A percentile compares a stretch with the other conserved stretches of the same genome.
Conservation (phyloP, 2,797 vertebrate species). For the Lepus oiostolus region DNA sequence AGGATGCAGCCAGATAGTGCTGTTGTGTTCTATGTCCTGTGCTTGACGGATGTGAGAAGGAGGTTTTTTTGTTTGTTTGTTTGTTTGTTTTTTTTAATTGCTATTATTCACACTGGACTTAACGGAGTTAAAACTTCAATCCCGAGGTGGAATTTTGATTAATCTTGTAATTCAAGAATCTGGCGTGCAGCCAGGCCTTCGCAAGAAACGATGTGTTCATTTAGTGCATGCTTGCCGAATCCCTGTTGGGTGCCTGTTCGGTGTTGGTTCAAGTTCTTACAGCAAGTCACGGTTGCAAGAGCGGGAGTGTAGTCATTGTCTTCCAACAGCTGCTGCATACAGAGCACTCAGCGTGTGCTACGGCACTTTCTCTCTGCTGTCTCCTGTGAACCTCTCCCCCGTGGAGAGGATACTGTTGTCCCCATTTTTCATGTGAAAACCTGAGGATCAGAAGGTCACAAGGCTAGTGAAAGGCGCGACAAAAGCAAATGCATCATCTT, state of each 20-base stretch:
- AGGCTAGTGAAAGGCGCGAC: neutral
- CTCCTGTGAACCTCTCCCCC: neutral
- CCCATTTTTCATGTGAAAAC: constrained; percentile 4
- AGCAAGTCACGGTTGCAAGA: neutral
- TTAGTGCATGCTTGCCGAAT: neutral
- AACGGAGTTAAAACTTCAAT: constrained; percentile 53
- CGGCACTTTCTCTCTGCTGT: neutral
- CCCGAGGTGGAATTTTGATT: constrained; percentile 72
- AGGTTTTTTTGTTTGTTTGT: neutral
- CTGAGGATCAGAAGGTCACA: constrained; percentile 4
- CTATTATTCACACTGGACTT: constrained; percentile 45
- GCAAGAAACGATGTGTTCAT: constrained; percentile 55
- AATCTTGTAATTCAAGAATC: constrained; percentile 70
- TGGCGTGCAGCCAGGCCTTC: constrained; percentile 48
- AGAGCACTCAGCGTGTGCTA: neutral
- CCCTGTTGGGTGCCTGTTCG: constrained; percentile 21
- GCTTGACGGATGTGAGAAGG: neutral
- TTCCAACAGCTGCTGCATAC: neutral
- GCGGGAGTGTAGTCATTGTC: neutral
- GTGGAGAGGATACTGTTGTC: neutral
- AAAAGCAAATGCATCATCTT: constrained; percentile 11
- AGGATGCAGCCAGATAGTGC: neutral
- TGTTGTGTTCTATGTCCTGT: neutral
- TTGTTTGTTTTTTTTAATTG: too few relatives aligned
- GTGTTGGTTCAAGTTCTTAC: constrained; percentile 42